These are phyloP conservation scores for Formica selysi DNA, from an alignment of 1,140 invertebrate species.

Conservation along the genomic window DNA sequence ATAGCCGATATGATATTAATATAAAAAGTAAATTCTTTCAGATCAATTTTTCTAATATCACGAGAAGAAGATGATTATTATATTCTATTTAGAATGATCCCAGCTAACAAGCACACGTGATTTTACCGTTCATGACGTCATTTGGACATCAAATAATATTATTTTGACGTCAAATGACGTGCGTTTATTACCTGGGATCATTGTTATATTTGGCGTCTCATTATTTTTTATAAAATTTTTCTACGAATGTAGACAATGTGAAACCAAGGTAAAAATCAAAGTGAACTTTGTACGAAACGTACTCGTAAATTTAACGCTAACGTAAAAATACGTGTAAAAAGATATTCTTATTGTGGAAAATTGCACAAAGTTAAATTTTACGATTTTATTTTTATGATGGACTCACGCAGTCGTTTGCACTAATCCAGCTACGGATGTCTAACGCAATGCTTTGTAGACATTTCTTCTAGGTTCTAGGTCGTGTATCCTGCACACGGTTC, in stretches of 20 bases:
- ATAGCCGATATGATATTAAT: background rate
- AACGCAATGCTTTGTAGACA: slow-evolving; percentile 17
- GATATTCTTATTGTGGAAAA: background rate
- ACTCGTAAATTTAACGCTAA: slow-evolving; percentile 1
- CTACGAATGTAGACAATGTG: background rate
- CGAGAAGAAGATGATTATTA: background rate
- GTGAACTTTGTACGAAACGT: background rate
- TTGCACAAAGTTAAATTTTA: background rate
- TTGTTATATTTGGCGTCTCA: background rate
- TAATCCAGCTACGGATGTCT: background rate
- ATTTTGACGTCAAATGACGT: no score
- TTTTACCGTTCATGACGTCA: no score
- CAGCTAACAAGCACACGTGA: no score
- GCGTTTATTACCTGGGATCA: background rate
- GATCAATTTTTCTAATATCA: background rate
- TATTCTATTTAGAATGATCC: background rate
- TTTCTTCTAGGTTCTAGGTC: slow-evolving; percentile 9
- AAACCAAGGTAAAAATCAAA: background rate
- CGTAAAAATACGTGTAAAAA: background rate
- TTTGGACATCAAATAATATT: no score
- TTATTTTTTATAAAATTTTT: slow-evolving; percentile 5
- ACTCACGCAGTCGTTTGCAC: background rate
- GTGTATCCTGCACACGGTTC: background rate
- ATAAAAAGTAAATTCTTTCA: background rate
- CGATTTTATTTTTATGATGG: slow-evolving; percentile 12